Percentiles rank a stretch among this genome's conserved stretches.
Evolutionary conservation across 2,113 vertebrate species (phyloP).

Genomic region (Thamnaconus septentrionalis): DNA sequence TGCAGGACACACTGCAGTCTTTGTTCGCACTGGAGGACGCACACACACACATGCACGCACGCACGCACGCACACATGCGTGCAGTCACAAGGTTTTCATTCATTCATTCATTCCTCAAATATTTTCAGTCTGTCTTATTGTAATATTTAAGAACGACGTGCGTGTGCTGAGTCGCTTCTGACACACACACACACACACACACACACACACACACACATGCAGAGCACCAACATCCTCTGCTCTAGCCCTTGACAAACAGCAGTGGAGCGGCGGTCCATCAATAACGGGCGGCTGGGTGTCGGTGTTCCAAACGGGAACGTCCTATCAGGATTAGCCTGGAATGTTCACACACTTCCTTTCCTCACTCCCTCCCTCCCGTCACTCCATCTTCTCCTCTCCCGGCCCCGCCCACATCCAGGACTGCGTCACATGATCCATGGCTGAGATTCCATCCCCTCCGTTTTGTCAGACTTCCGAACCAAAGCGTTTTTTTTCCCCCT

Average conservation of each 20-base stretch:
- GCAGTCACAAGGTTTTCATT: constrained; percentile 41
- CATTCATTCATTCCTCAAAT: too few species aligned
- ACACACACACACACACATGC: constrained; percentile 17
- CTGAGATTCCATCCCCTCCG: too few species aligned
- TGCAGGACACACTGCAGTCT: constrained; percentile 42
- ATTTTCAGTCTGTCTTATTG: not conserved
- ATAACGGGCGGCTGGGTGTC: constrained; percentile 44
- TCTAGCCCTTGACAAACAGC: constrained; percentile 58
- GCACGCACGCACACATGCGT: constrained; percentile 9
- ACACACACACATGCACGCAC: constrained; percentile 1
- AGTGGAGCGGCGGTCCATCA: constrained; percentile 41
- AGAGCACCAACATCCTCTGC: constrained; percentile 50
- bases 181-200: not conserved
- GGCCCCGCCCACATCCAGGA: not conserved
- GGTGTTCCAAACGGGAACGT: constrained; percentile 18
- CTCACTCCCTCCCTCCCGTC: constrained; percentile 7
- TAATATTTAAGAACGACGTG: too few species aligned
- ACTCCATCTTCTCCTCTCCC: not conserved
- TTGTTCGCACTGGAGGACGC: constrained; percentile 24
- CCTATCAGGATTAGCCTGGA: constrained; percentile 66
- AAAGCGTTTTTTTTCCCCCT: too few species aligned
- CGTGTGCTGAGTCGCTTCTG: too few species aligned
- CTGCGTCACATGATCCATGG: too few species aligned
- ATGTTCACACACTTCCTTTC: constrained; percentile 60
- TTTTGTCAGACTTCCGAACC: too few species aligned